Evolutionary conservation across 2,113 vertebrate species (phyloP).

Genomic region (Merops nubicus): DNA sequence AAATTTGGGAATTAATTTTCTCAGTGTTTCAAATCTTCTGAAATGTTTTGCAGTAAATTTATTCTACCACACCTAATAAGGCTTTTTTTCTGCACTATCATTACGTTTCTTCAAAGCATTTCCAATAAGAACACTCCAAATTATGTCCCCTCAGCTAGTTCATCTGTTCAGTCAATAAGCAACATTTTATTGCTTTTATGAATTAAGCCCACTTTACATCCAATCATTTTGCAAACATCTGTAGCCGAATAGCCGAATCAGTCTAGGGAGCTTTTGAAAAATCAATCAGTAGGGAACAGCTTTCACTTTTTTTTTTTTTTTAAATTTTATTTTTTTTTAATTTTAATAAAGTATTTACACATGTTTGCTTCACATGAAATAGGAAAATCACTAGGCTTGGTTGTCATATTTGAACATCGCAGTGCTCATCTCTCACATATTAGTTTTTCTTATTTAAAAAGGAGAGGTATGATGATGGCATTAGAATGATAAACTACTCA

Average conservation of each 20-base stretch:
- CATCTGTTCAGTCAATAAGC: constrained; percentile 80
- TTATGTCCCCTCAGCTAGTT: constrained; percentile 77
- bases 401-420: background rate
- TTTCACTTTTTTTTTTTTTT: constrained; percentile 58
- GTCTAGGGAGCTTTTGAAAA: constrained; percentile 81
- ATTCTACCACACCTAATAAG: constrained; percentile 70
- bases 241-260: constrained; percentile 72
- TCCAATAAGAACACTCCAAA: constrained; percentile 77
- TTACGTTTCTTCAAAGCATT: constrained; percentile 69
- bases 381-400: constrained; percentile 3
- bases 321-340: constrained; percentile 54
- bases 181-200: constrained; percentile 81
- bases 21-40: constrained; percentile 39
- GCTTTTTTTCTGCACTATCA: constrained; percentile 48
- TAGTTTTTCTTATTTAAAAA: background rate
- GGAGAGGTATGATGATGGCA: background rate
- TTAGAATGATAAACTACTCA: background rate
- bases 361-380: constrained; percentile 62
- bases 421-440: background rate
- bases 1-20: constrained; percentile 50
- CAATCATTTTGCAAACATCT: constrained; percentile 82
- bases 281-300: constrained; percentile 79
- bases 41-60: constrained; percentile 54
- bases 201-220: constrained; percentile 79
- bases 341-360: constrained; percentile 81